Evolutionary conservation across 2,797 vertebrate species (phyloP), one percentile per base, ranked within the genome.

Genomic region (Oryzias sinensis): DNA sequence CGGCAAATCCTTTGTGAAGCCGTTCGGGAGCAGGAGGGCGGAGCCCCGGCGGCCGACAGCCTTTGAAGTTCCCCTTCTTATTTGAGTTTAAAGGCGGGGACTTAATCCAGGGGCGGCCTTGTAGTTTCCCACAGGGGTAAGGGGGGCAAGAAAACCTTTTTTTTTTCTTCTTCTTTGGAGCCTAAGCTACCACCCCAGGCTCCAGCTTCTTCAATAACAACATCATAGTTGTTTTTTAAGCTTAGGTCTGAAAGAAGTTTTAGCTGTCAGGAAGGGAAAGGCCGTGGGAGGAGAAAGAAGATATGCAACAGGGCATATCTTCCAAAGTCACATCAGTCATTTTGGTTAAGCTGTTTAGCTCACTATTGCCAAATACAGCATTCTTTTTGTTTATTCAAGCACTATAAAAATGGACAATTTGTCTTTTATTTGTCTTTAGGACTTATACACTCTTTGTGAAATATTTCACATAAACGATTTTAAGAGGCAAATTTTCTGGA

Each of bases 1-100:
- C 86, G 87, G 88, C 90, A 88, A 93, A 91, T 91, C 90, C 88
- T 90, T 88, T 91, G 85, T 88, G 88, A 90, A 87, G 83, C 86
- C 81, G 76, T 79, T 43, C 81, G 67, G 86, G 82, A 83, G 87
- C 78, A 70, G 66, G 87, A 84, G 88, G 90, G 87, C 80, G 86
- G 89, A 71, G 87, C 86, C 82, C 81, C 79, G 72, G 79, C 78
- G 83, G 72, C 81, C 79, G 74, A 81, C 70, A 76, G 77, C 79
- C 79, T 90, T 90, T 91, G 84, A 87, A 84, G 86, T 88, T 87
- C 65, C 76, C 76, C 82, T 84, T 83, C 84, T 87, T 84, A 77
- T 88, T 83, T 82, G 84, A 87, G 84, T 86, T 89, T 86, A 79
- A 85, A 85, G 87, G 87, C 85, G 86, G 89, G 84, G 85, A 85